Conservation (phyloP, 2,113 vertebrate genomes). For the Bos javanicus region DNA sequence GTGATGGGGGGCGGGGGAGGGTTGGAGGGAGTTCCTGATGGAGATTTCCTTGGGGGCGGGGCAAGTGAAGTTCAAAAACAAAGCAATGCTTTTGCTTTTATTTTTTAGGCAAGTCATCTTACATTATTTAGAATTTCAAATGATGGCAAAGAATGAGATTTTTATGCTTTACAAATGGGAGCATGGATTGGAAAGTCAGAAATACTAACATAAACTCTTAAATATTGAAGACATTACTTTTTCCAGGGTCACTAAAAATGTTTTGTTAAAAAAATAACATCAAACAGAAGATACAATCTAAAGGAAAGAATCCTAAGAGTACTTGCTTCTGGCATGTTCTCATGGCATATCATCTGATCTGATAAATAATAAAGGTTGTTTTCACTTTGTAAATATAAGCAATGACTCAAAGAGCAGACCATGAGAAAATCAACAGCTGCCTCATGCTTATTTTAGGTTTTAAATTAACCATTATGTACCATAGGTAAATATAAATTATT, state of each 20-base stretch:
- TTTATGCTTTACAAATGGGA: neutral
- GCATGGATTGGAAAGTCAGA: neutral
- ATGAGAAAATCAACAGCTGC: neutral
- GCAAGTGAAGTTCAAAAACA: neutral
- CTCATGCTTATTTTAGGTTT: neutral
- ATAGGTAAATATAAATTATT: neutral
- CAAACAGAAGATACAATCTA: neutral
- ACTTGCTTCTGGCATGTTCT: neutral
- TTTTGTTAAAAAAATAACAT: neutral
- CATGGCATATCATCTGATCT: neutral
- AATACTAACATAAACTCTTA: neutral
- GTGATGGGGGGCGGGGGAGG: too few relatives aligned
- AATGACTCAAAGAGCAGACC: neutral
- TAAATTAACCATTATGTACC: neutral
- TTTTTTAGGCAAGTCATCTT: neutral
- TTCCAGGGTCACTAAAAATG: neutral
- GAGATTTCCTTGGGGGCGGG: neutral
- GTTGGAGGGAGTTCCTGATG: neutral
- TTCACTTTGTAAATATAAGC: slow-evolving; percentile 18
- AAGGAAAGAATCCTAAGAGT: neutral
- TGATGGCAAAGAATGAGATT: neutral
- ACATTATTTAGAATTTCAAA: slow-evolving; percentile 18
- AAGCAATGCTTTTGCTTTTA: neutral
- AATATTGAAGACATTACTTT: slow-evolving; percentile 10
- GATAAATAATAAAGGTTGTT: neutral